Evolutionary conservation across 2,113 vertebrate species (phyloP), one percentile per base, ranked within the genome.

Genomic region (Dascyllus trimaculatus): DNA sequence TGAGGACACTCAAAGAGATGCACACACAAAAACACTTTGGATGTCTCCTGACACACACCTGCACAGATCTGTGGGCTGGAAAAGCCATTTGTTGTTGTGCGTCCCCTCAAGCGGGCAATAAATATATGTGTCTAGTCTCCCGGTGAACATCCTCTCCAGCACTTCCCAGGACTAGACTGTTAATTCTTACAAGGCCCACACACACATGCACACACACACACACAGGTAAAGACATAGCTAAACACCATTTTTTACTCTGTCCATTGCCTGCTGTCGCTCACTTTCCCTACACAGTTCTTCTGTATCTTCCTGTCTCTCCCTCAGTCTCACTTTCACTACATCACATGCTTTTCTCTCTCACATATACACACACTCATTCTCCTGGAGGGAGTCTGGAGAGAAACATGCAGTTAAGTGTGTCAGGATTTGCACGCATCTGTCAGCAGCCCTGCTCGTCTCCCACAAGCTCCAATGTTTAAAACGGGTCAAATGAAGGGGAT

Each of bases 31-130:
- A 17, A 40, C 22, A 66, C 35, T 21, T 40, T 22, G 11, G 52
- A 81, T 35, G 24, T 78, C 43, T 81, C 67, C 15, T 1, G 63
- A 66, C 68, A 66, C 68, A 66, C 85, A 89, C 68, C 59, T 87
- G 76, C 45, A 24, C 54, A 57, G 63, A 26, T 15, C 11, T 52
- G 43, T 43, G 22, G 58, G 38, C 78, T 84, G 81, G 83, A 86
- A 86, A 87, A 92, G 60, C 13, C 57, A 82, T 90, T 88, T 85
- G 71, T 77, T 89, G 68, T 78, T 69, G 66, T 67, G 58, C 15
- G 17, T 62, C 25, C 57, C 65, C 75, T 72, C 82, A 10, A 78
- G 79, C 1, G 38, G 57, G 57, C 71, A 76, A 67, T 88, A 85
- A 87, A 81, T 65, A 29, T 78, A 29, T 80, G 85, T 61, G 67